Base-by-base conservation (phyloP, 2,797 vertebrate genomes). In the Sciurus vulgaris region DNA sequence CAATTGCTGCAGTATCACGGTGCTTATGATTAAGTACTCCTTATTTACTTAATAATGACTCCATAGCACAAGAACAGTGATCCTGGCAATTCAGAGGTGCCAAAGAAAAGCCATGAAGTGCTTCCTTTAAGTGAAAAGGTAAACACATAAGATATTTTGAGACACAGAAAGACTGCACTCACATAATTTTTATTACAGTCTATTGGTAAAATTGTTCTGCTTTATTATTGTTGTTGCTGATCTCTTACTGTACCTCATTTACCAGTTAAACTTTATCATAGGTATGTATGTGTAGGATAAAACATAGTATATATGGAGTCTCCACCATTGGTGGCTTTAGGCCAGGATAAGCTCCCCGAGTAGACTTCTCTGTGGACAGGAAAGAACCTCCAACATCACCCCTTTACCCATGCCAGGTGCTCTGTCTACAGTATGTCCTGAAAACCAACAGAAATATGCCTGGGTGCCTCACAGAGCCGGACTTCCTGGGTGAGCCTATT, bases 391-490 rank as follows among this genome's bases (percentile, higher is more conserved):
- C 17, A 47, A 3, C 10, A 20, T 51, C 63, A 24, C 24, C 4
- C 22, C 28, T 47, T 15, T 0, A 1, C 5, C 8, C 1, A 33
- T 22, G 38, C 17, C 12, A 38, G 59, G 33, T 7, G 41, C 26
- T 26, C 33, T 0, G 3, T 61, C 76, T 77, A 28, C 67, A 56
- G 56, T 22, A 49, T 4, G 28, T 8, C 26, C 44, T 72, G 2
- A 38, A 65, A 79, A 18, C 51, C 17, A 24, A 8, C 10, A 15
- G 9, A 14, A 85, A 81, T 14, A 67, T 0, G 0, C 20, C 49
- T 11, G 0, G 35, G 59, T 4, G 2, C 3, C 11, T 9, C 6
- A 24, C 35, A 56, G 5, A 5, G 2, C 9, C 17, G 69, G 0
- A 0, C 20, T 54, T 70, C n/a, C 89, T 30, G 38, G 24, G 56